Evolutionary conservation across 2,113 vertebrate species (phyloP).

Genomic region (Callorhinus ursinus): DNA sequence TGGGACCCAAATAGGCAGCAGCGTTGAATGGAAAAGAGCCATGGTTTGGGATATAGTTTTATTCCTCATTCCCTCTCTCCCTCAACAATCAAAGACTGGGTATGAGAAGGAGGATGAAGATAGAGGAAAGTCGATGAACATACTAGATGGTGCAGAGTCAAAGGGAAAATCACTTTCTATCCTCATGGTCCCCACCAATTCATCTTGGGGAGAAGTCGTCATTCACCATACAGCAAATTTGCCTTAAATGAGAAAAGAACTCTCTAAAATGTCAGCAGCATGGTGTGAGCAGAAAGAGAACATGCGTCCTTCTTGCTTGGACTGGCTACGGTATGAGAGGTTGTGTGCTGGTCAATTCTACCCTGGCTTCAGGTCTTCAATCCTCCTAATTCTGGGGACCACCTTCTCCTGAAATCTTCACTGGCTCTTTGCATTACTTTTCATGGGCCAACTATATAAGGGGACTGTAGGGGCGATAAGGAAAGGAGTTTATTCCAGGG

Average conservation of each 20-base stretch:
- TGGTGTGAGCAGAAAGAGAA: background rate
- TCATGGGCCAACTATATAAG: background rate
- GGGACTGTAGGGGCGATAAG: accelerated
- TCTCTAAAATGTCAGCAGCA: background rate
- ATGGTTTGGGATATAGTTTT: background rate
- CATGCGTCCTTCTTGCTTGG: background rate
- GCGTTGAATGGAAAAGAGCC: background rate
- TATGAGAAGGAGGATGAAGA: background rate
- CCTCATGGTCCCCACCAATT: background rate
- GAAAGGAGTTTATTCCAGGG: background rate
- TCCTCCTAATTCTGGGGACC: too few species aligned
- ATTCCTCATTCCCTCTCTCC: background rate
- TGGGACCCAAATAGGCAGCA: background rate
- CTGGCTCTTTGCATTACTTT: background rate
- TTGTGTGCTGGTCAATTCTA: background rate
- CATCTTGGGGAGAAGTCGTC: background rate
- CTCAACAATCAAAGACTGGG: background rate
- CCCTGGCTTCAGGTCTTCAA: background rate
- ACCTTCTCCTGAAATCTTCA: background rate
- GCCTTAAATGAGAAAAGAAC: background rate
- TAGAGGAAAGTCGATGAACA: background rate
- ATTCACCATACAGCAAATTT: background rate
- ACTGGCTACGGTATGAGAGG: background rate
- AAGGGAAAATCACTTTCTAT: background rate
- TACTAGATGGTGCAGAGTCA: background rate